Evolutionary conservation across 2,113 vertebrate genomes (phyloP).

Genomic region (Mastomys coucha): DNA sequence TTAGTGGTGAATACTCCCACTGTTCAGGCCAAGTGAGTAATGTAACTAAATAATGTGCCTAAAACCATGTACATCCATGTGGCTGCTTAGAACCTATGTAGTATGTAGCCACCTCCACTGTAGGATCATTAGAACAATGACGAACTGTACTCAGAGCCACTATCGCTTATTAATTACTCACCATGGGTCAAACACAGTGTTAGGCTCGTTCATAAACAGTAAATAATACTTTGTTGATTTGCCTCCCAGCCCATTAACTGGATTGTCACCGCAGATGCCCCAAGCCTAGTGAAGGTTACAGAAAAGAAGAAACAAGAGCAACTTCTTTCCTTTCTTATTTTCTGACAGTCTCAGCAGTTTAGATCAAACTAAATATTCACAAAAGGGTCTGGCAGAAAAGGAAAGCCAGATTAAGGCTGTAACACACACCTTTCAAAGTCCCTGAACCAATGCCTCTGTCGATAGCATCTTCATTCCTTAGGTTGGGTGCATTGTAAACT

Average conservation of each 20-base stretch:
- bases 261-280: background rate
- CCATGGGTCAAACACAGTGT: background rate
- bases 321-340: constrained; percentile 7
- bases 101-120: background rate
- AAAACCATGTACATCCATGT: background rate
- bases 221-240: background rate
- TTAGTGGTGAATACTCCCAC: background rate
- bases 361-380: constrained; percentile 42
- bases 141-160: background rate
- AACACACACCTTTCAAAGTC: constrained; percentile 16
- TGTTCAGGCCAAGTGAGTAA: background rate
- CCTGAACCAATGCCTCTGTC: background rate
- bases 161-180: constrained; percentile 24
- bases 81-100: background rate
- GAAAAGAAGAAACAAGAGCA: constrained; percentile 29
- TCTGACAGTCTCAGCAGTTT: background rate
- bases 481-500: background rate
- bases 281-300: constrained; percentile 17
- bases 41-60: background rate
- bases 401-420: constrained; percentile 50
- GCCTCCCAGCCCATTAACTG: background rate
- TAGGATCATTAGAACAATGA: background rate
- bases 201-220: constrained; percentile 31
- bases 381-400: constrained; percentile 11
- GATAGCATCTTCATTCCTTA: background rate